These are phyloP conservation scores for Poicephalus meyeri DNA, from an alignment of 2,113 vertebrate species.

Conservation along the genomic window DNA sequence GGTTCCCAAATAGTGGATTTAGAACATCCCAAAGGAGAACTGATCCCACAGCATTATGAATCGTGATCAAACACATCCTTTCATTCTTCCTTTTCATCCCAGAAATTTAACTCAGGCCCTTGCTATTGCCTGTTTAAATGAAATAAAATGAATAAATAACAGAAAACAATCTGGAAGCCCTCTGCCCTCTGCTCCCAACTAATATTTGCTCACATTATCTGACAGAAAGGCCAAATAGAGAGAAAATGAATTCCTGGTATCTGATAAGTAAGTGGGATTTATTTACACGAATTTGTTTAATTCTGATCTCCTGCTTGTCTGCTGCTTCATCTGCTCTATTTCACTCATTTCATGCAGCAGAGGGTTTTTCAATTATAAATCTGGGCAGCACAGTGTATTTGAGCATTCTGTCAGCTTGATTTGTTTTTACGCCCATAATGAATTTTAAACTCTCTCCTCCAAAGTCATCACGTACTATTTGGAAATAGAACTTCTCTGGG, in stretches of 20 bases:
- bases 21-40: not conserved
- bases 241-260: slow-evolving; percentile 19
- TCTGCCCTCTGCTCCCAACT: not conserved
- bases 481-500: not conserved
- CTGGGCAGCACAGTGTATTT: slow-evolving; percentile 31
- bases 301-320: slow-evolving; percentile 43
- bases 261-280: slow-evolving; percentile 44
- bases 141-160: not conserved
- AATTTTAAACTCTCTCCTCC: slow-evolving; percentile 53
- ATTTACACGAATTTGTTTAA: slow-evolving; percentile 64
- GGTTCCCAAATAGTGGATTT: not conserved
- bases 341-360: slow-evolving; percentile 64
- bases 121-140: not conserved
- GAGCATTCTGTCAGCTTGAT: slow-evolving; percentile 58
- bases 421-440: slow-evolving; percentile 51
- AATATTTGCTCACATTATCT: slow-evolving; percentile 41
- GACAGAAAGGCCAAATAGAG: slow-evolving; percentile 11
- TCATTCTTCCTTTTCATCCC: not conserved
- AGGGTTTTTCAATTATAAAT: slow-evolving; percentile 69
- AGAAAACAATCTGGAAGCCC: not conserved
- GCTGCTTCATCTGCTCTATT: slow-evolving; percentile 50
- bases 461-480: not conserved
- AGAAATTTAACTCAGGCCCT: not conserved
- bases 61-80: not conserved
- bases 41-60: not conserved